Evolutionary conservation across 2,888 invertebrate species (phyloP), one percentile per base, ranked within the genome.

Genomic region (Lasioglossum vierecki): DNA sequence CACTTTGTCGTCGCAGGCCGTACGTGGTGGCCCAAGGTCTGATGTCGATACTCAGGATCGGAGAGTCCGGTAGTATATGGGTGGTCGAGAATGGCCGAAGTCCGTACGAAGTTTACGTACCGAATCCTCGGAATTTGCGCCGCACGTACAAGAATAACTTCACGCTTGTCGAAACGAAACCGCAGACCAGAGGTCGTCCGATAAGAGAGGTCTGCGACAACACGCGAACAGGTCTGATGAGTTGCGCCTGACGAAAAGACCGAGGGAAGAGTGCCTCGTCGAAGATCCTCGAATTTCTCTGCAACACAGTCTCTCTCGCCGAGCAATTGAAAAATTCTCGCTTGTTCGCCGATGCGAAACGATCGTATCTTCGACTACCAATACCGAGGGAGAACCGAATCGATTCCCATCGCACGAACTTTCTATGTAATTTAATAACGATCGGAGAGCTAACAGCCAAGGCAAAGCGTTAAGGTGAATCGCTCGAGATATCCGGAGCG

Each of bases 111-210:
- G 92, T 94, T n/a, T 91, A 90, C 76, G 90, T 93, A 1, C 94
- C 94, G 4, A 89, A 94, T 72, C 93, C 92, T 76, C 89, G 91
- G 70, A 91, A 88, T 68, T 78, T 94, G 74, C 92, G 93, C 15
- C 93, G 94, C 44, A 86, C 89, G n/a, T 94, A 93, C 87, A 94
- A 93, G 85, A 93, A 94, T 75, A 93, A 94, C 83, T 92, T 93
- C 79, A 88, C 90, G 18, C 81, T 88, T 15, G 85, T 87, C 26
- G 92, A 92, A 9, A 83, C 81, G 6, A 91, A 88, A 75, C 88
- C 90, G 53, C 46, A 15, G 63, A 78, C 79, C 6, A 85, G 87
- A 80, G 93, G 93, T 79, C 90, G 93, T 2, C 91, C 91, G 57
- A 92, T 93, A 80, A 89, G 92, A 75, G 93, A 94, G 79, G 91